phyloP scores from a whole-genome alignment of 1,140 invertebrate genomes.

The Formica selysi region DNA sequence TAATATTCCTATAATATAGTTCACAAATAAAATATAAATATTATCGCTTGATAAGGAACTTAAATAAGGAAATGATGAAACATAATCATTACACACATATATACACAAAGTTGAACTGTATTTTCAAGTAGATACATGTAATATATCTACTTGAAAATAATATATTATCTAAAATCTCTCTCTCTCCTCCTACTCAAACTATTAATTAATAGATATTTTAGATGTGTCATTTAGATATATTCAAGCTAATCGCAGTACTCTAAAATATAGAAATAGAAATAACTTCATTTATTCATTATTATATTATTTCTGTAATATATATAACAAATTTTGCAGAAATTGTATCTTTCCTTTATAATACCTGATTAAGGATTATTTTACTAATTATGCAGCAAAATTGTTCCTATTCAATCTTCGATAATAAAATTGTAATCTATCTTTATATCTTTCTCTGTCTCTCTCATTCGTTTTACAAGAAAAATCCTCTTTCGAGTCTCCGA shows the following conservation, averaged over 20 bases:
- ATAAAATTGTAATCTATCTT: background rate
- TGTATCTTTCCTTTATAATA: background rate
- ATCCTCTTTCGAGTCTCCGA: background rate
- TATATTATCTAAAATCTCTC: background rate
- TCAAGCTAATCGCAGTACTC: background rate
- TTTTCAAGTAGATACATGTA: too few species aligned
- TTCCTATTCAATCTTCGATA: background rate
- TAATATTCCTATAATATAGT: background rate
- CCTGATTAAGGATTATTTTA: background rate
- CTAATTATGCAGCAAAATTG: background rate
- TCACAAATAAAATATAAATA: background rate
- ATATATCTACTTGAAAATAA: too few species aligned
- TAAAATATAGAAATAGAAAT: conserved; percentile 8
- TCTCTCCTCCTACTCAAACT: background rate
- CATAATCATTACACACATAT: background rate
- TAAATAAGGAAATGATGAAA: background rate
- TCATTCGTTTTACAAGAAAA: background rate
- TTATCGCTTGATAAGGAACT: background rate
- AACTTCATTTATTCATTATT: conserved; percentile 1
- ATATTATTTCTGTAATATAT: background rate
- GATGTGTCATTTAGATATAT: background rate
- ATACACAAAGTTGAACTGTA: background rate
- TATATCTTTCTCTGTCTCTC: background rate
- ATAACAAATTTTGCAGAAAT: conserved; percentile 1
- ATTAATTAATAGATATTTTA: background rate